phyloP scores from a whole-genome alignment of 23 tunicate species.

The Ciona savignyi region DNA sequence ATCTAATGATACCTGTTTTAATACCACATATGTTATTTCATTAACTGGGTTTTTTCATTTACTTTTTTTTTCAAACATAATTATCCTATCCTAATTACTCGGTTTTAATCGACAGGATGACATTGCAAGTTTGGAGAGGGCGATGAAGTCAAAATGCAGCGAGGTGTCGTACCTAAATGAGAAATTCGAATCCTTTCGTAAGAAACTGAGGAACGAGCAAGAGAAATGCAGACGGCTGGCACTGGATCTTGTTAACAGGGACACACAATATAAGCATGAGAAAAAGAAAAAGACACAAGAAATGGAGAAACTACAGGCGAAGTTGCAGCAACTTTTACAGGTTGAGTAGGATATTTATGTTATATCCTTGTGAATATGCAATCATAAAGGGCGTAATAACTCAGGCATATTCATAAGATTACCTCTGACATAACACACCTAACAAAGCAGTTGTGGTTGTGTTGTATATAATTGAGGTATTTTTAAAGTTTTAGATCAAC shows the following conservation, averaged over 20 bases:
- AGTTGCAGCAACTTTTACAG: constrained; percentile 82
- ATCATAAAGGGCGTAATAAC: no score
- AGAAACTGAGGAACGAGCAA: constrained; percentile 71
- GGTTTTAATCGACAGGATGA: constrained; percentile 43
- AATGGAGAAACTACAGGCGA: constrained; percentile 53
- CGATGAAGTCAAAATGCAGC: constrained; percentile 56
- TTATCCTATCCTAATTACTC: no score
- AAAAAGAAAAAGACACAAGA: constrained; percentile 87
- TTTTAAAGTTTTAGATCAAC: no score
- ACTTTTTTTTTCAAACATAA: neutral
- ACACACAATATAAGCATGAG: constrained; percentile 77
- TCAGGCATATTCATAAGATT: no score
- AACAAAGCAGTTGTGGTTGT: no score
- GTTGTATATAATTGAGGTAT: no score
- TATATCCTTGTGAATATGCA: no score
- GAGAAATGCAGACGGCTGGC: constrained; percentile 56
- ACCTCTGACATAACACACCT: no score
- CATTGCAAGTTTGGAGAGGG: constrained; percentile 51
- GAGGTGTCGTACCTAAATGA: constrained; percentile 54
- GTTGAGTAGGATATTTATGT: no score
- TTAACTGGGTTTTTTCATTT: neutral
- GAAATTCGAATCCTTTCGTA: constrained; percentile 51
- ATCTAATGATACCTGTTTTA: neutral
- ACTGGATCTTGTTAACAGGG: constrained; percentile 46
- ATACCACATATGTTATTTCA: neutral